These are phyloP conservation scores for Hippopotamus amphibius DNA, from an alignment of 2,113 vertebrate genomes.

Conservation along the genomic window DNA sequence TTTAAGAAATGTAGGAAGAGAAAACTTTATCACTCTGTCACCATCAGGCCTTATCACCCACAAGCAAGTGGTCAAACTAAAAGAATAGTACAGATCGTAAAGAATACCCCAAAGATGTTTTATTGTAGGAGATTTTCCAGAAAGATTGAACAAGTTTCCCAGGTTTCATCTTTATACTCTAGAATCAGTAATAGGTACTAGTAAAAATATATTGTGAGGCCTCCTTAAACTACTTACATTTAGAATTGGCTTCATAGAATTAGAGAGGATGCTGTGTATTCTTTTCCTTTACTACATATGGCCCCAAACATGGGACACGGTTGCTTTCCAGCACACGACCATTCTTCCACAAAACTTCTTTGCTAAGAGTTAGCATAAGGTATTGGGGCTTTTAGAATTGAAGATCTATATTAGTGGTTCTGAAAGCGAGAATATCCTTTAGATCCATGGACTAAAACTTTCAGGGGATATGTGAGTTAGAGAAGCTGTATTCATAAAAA, in stretches of 20 bases:
- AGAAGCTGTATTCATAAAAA: neutral
- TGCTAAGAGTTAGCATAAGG: neutral
- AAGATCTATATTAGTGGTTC: neutral
- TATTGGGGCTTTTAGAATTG: neutral
- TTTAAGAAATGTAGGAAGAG: conserved; percentile 57
- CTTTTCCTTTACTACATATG: neutral
- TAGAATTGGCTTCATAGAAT: neutral
- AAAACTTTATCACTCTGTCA: conserved; percentile 63
- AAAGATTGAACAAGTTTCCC: neutral
- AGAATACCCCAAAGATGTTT: neutral
- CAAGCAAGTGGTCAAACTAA: conserved; percentile 52
- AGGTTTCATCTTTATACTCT: conserved; percentile 9
- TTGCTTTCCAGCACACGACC: neutral
- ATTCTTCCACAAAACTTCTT: neutral
- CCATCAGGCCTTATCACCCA: conserved; percentile 54
- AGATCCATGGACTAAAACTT: neutral
- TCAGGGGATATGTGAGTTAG: neutral
- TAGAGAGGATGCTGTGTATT: neutral
- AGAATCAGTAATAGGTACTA: conserved; percentile 13
- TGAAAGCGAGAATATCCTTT: neutral
- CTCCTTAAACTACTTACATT: neutral
- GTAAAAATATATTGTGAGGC: neutral
- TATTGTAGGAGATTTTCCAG: neutral
- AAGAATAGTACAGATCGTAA: neutral
- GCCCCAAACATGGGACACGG: rapidly evolving